Conservation (phyloP, 2,888 invertebrate species). For the Cabera pusaria region DNA sequence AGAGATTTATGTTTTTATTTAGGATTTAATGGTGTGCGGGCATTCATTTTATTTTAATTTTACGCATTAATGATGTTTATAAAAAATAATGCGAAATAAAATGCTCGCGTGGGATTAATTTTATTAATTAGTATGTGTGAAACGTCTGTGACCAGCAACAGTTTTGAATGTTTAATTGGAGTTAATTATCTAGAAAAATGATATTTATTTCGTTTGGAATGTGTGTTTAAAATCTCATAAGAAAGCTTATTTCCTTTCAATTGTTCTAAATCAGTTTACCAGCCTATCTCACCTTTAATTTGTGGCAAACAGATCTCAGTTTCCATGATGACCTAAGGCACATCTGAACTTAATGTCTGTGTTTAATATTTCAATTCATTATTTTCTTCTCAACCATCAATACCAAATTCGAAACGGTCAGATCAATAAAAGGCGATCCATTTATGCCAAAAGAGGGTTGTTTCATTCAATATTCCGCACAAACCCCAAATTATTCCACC, state of each 20-base stretch:
- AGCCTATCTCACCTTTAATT: too few relatives aligned
- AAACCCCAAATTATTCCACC: conserved; percentile 39
- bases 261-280: too few relatives aligned
- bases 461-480: conserved; percentile 35
- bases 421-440: too few relatives aligned
- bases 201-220: conserved; percentile 5
- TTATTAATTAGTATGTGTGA: conserved; percentile 22
- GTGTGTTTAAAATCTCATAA: too few relatives aligned
- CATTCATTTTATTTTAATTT: conserved; percentile 79
- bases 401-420: too few relatives aligned
- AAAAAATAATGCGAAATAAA: conserved; percentile 37
- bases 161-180: conserved; percentile 2
- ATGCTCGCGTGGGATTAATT: conserved; percentile 21
- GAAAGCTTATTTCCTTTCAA: too few relatives aligned
- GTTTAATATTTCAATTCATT: too few relatives aligned
- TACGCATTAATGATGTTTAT: conserved; percentile 65
- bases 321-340: too few relatives aligned
- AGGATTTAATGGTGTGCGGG: conserved; percentile 75
- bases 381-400: too few relatives aligned
- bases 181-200: conserved; percentile 5
- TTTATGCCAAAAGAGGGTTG: conserved; percentile 1
- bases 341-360: too few relatives aligned
- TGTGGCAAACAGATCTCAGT: too few relatives aligned
- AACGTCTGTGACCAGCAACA: conserved; percentile 1
- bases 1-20: conserved; percentile 82